Evolutionary conservation across 2,797 vertebrate species (phyloP), one percentile per base, ranked within the genome.

Genomic region (Phataginus tetradactyla): DNA sequence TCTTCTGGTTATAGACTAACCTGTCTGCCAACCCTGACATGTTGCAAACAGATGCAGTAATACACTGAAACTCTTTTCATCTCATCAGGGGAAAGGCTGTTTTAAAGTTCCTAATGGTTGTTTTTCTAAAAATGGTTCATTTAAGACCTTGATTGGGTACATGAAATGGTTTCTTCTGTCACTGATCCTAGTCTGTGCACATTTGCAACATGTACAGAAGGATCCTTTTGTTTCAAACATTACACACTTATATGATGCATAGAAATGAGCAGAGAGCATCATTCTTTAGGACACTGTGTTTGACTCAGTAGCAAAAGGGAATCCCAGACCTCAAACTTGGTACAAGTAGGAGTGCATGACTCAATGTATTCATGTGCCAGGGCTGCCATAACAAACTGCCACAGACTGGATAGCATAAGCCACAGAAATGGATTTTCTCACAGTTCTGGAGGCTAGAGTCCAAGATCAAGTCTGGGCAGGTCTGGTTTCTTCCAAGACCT

Each of bases 1-100:
- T 95, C 88, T 97, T 98, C 98, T 98, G 98, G 98, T 98, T 98
- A 80, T 97, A 97, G 98, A 90, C 87, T 96, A 97, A 96, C 97
- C 95, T 98, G 97, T 98, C 93, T 88, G 96, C 92, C 96, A 91
- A 59, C 66, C 57, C 91, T 84, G 86, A 93, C 97, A 96, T 95
- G 86, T 91, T 97, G 96, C 98, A 96, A 95, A 89, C 98, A 21
- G 94, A 95, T 97, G 96, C 96, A 96, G 17, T 4, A 25, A 95
- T 91, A 84, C 69, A 12, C 84, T 93, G 97, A 92, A 90, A 29
- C 0, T 94, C 96, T 98, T 98, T 98, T 97, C 97, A 97, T 98
- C 97, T 97, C 94, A 45, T 96, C 97, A 96, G 97, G 91, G 96
- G 91, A 98, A 98, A 96, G 96, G 97, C 32, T 94, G 79, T 96